These are phyloP conservation scores for Eudyptes chrysolophus DNA, from an alignment of 2,113 vertebrate genomes.

Conservation along the genomic window DNA sequence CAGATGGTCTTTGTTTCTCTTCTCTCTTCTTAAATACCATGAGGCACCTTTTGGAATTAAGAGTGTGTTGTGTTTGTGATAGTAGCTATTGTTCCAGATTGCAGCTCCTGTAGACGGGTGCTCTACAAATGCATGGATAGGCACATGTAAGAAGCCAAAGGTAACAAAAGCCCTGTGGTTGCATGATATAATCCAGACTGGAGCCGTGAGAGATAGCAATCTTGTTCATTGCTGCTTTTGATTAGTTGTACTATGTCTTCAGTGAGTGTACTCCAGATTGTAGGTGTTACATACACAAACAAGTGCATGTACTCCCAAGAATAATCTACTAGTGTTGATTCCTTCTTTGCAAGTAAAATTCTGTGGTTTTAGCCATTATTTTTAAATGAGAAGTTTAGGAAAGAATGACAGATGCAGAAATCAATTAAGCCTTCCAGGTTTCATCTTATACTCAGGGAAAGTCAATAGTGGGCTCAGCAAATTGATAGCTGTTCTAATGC, in stretches of 20 bases:
- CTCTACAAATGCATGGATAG: background rate
- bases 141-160: background rate
- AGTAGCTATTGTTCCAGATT: background rate
- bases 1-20: conserved; percentile 9
- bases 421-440: background rate
- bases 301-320: background rate
- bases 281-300: background rate
- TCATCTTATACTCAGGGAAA: background rate
- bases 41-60: background rate
- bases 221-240: background rate
- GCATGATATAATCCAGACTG: background rate
- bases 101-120: background rate
- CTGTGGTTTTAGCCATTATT: background rate
- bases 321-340: background rate
- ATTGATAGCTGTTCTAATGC: background rate
- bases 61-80: background rate
- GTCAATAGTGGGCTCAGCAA: background rate
- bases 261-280: background rate
- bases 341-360: background rate
- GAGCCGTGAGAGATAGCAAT: background rate
- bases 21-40: background rate
- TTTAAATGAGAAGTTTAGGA: background rate
- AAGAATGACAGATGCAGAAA: background rate
- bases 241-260: background rate
- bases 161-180: background rate